phyloP scores from a whole-genome alignment of 2,888 invertebrate species.

The Drosophila dives region DNA sequence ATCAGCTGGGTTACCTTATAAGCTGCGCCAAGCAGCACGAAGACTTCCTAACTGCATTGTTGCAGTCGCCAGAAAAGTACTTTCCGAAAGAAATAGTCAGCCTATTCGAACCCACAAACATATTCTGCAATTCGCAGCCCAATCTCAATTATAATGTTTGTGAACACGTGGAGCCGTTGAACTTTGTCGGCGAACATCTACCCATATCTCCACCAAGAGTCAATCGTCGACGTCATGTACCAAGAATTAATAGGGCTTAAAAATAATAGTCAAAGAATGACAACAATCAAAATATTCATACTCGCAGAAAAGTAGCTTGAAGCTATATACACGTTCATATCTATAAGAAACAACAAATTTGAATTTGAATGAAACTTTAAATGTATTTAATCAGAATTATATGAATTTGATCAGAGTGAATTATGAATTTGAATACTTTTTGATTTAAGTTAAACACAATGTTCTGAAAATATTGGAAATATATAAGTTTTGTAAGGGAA shows the following conservation, averaged over 20 bases:
- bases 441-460: not conserved
- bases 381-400: not conserved
- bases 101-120: constrained; percentile 33
- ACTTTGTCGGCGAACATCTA: constrained; percentile 22
- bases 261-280: not conserved
- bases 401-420: not conserved
- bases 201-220: constrained; percentile 62
- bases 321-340: not conserved
- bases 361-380: not conserved
- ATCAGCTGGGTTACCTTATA: constrained; percentile 38
- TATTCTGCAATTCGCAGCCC: not conserved
- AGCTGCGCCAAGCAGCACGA: constrained; percentile 45
- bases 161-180: constrained; percentile 5
- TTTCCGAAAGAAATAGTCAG: constrained; percentile 54
- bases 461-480: not conserved
- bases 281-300: not conserved
- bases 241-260: constrained; percentile 31
- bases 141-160: not conserved
- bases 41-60: constrained; percentile 47
- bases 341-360: not conserved
- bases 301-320: not conserved
- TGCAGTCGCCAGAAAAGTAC: constrained; percentile 57
- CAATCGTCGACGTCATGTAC: constrained; percentile 30
- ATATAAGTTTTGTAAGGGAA: not conserved
- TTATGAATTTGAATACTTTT: not conserved